Evolutionary conservation across 2,888 invertebrate species (phyloP), one percentile per base, ranked within the genome.

Genomic region (Cerastis leucographa): DNA sequence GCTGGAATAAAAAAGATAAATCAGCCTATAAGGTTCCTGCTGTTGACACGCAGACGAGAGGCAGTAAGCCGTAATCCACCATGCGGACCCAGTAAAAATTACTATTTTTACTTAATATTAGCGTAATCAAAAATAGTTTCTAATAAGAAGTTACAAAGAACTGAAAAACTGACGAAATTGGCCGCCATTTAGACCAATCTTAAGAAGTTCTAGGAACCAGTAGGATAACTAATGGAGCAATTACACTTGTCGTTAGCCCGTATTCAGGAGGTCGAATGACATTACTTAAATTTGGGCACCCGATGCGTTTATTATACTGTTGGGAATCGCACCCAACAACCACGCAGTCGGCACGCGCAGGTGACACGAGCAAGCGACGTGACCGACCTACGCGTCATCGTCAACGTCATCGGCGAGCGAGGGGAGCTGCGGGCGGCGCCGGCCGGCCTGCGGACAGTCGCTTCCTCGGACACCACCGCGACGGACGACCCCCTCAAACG

Each of bases 1-100:
- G 96, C 97, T 98, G 90, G 4, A 71, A 69, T 7, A 71, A 42
- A 46, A 19, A 17, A 22, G 2, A 62, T 12, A 7, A 6, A 62
- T 22, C 40, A 62, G 22, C 25, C 8, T 25, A 56, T 5, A 12
- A 14, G 14, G 7, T 25, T 25, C 2, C 6, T 56, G 2, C 17
- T 59, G 17, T 17, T 29, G 14, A 6, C 25, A 14, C 0, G 25
- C 17, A 17, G 56, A 59, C 17, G 8, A 29, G 25, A 29, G 25
- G 7, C 7, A 54, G 5, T n/a, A n/a, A 11, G 4, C 22, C 22
- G 51, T 11, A n/a, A n/a, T n/a, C 54, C 54, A 12, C 11, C n/a
- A 54, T 54, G n/a, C 11, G n/a, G 51, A 3, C 56, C 2, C 7
- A 7, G 2, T 25, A 56, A n/a, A 54, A 54, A n/a, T 54, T 14